Conservation (phyloP, 2,113 vertebrate genomes). For the Gopherus flavomarginatus region DNA sequence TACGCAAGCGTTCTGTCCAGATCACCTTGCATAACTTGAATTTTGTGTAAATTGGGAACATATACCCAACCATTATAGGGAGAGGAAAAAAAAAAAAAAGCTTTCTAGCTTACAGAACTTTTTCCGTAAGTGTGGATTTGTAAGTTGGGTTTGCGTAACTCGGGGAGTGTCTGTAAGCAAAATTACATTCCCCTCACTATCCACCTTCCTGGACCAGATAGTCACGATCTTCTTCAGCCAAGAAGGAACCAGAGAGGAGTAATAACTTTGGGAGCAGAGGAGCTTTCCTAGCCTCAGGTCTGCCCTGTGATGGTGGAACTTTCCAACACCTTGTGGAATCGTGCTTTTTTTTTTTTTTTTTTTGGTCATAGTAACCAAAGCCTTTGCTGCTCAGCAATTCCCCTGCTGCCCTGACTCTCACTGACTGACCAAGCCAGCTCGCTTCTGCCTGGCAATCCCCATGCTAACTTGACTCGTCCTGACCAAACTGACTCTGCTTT, state of each 20-base stretch:
- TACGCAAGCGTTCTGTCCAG: no score
- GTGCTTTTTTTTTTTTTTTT: not conserved
- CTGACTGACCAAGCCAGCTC: not conserved
- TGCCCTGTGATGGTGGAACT: not conserved
- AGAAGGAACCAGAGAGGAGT: accelerated
- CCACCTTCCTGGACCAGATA: not conserved
- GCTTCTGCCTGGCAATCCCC: not conserved
- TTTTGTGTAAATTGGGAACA: no score
- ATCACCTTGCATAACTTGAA: no score
- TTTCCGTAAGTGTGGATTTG: no score
- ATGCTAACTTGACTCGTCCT: not conserved
- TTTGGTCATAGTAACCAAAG: not conserved
- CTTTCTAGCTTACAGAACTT: no score
- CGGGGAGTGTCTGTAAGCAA: not conserved
- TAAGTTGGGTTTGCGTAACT: no score
- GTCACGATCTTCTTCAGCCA: not conserved
- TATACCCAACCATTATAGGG: no score
- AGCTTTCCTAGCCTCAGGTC: not conserved
- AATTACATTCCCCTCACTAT: not conserved
- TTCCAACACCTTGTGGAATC: not conserved
- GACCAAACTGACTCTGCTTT: not conserved
- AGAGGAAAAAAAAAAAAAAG: no score
- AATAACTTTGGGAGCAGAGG: not conserved
- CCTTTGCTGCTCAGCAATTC: not conserved
- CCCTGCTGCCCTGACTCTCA: not conserved